These are phyloP conservation scores for Plotosus lineatus DNA, from an alignment of 2,113 vertebrate genomes.

Conservation along the genomic window DNA sequence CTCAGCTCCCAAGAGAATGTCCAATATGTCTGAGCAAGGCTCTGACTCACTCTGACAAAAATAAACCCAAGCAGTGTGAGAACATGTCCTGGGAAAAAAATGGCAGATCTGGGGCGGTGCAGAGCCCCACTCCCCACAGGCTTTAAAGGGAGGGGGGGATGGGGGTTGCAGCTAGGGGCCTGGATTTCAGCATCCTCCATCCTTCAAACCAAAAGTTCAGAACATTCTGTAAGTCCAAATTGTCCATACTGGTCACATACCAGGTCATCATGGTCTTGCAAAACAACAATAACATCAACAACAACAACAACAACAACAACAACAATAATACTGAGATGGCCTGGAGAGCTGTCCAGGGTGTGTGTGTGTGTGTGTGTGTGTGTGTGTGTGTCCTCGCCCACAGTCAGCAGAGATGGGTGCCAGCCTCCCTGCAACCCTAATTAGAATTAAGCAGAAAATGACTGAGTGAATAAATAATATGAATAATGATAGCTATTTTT, in stretches of 20 bases:
- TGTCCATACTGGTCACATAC: slow-evolving; percentile 55
- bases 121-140: slow-evolving; percentile 43
- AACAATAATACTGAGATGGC: too few relatives aligned
- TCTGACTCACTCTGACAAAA: slow-evolving; percentile 76
- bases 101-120: slow-evolving; percentile 61
- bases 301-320: too few relatives aligned
- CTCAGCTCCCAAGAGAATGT: slow-evolving; percentile 66
- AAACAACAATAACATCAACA: too few relatives aligned
- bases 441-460: too few relatives aligned
- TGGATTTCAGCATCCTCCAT: slow-evolving; percentile 39
- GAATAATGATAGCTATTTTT: too few relatives aligned
- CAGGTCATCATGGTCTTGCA: slow-evolving; percentile 21
- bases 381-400: too few relatives aligned
- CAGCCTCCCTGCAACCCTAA: too few relatives aligned
- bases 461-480: too few relatives aligned
- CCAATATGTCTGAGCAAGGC: slow-evolving; percentile 65
- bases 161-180: slow-evolving; percentile 39
- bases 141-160: slow-evolving; percentile 49
- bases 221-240: slow-evolving; percentile 61
- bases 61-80: slow-evolving; percentile 79
- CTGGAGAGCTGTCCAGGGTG: too few relatives aligned
- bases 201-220: slow-evolving; percentile 36
- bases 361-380: too few relatives aligned
- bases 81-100: slow-evolving; percentile 80
- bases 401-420: too few relatives aligned